Base-by-base conservation (phyloP, 2,113 vertebrate genomes). In the Microcebus tavaratra region DNA sequence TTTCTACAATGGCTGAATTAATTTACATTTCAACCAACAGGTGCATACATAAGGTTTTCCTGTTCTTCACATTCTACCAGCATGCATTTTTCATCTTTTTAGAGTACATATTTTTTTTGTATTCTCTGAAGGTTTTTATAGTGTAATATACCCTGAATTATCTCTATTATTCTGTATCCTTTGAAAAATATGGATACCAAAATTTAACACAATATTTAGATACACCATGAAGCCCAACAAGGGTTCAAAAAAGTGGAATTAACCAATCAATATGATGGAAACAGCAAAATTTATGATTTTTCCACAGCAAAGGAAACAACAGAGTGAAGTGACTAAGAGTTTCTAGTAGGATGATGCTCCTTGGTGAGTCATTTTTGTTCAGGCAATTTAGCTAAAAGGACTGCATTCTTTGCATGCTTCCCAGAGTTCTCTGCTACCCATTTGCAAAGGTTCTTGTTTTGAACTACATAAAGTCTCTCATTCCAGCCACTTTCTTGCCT, bases 381-480 rank as follows among this genome's bases (percentile, higher is more conserved):
- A 94, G 86, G 63, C 88, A 90, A 96, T 95, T 96, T 36, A 61
- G 42, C 50, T 20, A 18, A 31, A 31, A 83, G 70, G 34, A 2
- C 15, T 34, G 2, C 29, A 75, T 96, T 96, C 92, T 70, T 34
- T 31, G 50, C 12, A 0, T 42, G 34, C 42, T 81, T 79, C 76
- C 39, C 70, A 65, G 72, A 0, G 50, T 50, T 63, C 81, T 45
- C 25, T 65, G 5, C n/a, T 57, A 13, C 59, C 65, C 84, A 55
- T 73, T 83, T 61, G 61, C 81, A 80, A 96, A 85, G 48, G 10
- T 20, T 84, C 76, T 95, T 88, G 65, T 61, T 96, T 65, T 90
- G 68, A 94, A 21, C 57, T 25, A 21, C n/a, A 39, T 34, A 17
- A 85, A 65, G 81, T 13, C 9, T 15, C 14, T 93, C 89, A 34